Evolutionary conservation across 2,113 vertebrate genomes (phyloP).

Genomic region (Entosphenus tridentatus): DNA sequence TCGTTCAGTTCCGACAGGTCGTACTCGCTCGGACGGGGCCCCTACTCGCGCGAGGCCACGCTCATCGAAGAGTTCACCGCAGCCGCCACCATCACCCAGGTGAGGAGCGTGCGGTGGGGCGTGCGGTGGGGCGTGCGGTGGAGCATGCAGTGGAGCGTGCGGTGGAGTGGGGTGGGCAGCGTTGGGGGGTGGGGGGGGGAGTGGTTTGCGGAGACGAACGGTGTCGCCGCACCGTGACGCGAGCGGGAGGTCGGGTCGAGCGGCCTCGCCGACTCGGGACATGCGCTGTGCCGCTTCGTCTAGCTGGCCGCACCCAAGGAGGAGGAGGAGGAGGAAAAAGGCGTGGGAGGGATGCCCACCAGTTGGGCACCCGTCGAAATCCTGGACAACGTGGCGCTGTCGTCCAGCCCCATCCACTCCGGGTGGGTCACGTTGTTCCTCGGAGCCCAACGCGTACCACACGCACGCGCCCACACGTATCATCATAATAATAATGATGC

Average conservation of each 20-base stretch:
- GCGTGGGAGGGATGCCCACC: not conserved
- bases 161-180: too few relatives aligned
- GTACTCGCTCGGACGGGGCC: constrained; percentile 58
- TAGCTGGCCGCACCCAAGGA: not conserved
- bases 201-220: too few relatives aligned
- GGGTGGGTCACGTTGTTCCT: constrained; percentile 27
- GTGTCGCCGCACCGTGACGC: too few relatives aligned
- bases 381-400: constrained; percentile 78
- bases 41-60: constrained; percentile 48
- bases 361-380: constrained; percentile 42
- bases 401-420: constrained; percentile 76
- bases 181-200: too few relatives aligned
- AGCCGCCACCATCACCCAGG: constrained; percentile 48
- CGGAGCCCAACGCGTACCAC: too few relatives aligned
- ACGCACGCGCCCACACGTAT: too few relatives aligned
- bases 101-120: constrained; percentile 13
- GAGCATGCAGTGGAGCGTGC: too few relatives aligned
- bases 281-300: too few relatives aligned
- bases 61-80: constrained; percentile 51
- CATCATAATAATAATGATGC: too few relatives aligned
- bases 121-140: not conserved
- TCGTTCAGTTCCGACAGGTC: constrained; percentile 82
- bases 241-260: too few relatives aligned
- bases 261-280: too few relatives aligned
- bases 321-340: constrained; percentile 3